Conservation (phyloP, 2,888 invertebrate genomes). For the Venusia cambrica region DNA sequence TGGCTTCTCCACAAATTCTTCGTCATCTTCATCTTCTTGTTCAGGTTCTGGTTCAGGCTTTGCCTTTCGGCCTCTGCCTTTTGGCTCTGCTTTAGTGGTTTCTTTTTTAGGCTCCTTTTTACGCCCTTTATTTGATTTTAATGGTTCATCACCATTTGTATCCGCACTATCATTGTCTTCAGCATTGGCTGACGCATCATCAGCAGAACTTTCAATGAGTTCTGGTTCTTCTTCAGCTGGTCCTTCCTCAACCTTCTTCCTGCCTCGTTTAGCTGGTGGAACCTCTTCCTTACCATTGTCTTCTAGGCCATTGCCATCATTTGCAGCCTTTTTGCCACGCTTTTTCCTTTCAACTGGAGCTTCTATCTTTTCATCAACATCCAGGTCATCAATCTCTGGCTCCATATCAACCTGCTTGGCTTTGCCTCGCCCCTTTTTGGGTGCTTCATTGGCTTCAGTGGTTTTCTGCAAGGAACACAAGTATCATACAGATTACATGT, state of each 20-base stretch:
- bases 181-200: conserved; percentile 44
- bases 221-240: conserved; percentile 39
- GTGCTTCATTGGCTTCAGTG: conserved; percentile 55
- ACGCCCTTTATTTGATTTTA: conserved; percentile 45
- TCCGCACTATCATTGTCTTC: conserved; percentile 45
- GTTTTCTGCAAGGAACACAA: conserved; percentile 55
- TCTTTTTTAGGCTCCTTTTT: conserved; percentile 64
- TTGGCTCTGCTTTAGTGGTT: conserved; percentile 38
- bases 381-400: conserved; percentile 33
- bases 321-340: conserved; percentile 54
- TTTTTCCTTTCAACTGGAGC: conserved; percentile 47
- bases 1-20: conserved; percentile 49
- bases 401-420: conserved; percentile 46
- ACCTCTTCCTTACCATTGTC: conserved; percentile 50
- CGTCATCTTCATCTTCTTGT: conserved; percentile 35
- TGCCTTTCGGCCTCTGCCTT: conserved; percentile 50
- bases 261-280: conserved; percentile 56
- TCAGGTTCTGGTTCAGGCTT: conserved; percentile 41
- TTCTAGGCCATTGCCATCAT: conserved; percentile 39
- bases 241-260: conserved; percentile 53
- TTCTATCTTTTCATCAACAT: conserved; percentile 32
- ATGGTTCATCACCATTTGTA: conserved; percentile 50
- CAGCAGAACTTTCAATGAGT: conserved; percentile 49
- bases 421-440: conserved; percentile 65
- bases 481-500: too few species aligned